Conservation (phyloP, 1,140 invertebrate genomes). For the Formica exsecta region DNA sequence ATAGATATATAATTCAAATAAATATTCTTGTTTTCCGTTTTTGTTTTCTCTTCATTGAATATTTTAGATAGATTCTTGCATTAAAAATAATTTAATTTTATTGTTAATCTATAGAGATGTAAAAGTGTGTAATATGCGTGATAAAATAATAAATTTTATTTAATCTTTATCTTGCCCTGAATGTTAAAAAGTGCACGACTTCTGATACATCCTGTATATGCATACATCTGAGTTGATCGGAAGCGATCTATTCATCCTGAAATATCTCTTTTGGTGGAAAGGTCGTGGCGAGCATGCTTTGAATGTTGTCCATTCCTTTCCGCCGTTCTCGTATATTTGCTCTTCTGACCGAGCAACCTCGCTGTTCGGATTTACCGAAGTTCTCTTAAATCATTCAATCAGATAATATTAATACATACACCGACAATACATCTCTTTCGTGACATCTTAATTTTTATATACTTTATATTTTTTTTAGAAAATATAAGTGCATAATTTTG, state of each 20-base stretch:
- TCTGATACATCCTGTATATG: slow-evolving; percentile 41
- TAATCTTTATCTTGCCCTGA: background rate
- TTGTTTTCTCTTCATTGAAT: background rate
- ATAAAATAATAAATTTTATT: background rate
- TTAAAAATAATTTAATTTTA: background rate
- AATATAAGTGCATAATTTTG: background rate
- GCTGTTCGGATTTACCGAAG: slow-evolving; percentile 54
- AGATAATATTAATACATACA: slow-evolving; percentile 66
- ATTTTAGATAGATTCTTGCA: background rate
- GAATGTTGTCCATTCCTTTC: slow-evolving; percentile 40
- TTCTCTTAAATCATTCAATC: slow-evolving; percentile 64
- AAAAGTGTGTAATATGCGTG: background rate
- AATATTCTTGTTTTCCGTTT: background rate
- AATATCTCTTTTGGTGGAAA: slow-evolving; percentile 68
- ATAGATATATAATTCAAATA: background rate
- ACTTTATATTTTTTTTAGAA: background rate
- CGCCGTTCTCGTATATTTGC: slow-evolving; percentile 47
- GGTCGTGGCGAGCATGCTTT: slow-evolving; percentile 40
- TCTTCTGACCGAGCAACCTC: slow-evolving; percentile 50
- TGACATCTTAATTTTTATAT: slow-evolving; percentile 26
- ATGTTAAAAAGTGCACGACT: background rate
- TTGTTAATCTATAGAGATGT: background rate
- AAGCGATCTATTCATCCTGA: slow-evolving; percentile 61
- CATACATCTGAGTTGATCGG: slow-evolving; percentile 53
- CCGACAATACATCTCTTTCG: background rate